Conservation (phyloP, 2,888 invertebrate species). For the Aporophyla nigra region DNA sequence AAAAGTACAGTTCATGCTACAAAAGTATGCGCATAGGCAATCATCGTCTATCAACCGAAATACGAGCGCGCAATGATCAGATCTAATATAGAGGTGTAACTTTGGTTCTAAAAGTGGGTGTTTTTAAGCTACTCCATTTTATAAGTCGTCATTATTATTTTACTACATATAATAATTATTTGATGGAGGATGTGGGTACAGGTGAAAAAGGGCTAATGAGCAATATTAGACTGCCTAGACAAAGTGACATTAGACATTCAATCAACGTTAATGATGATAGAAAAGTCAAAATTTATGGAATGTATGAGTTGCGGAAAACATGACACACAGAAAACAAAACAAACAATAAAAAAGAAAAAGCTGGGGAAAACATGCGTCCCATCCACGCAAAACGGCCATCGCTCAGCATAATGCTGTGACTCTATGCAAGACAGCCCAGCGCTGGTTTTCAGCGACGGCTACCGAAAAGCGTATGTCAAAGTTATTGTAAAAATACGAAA, state of each 20-base stretch:
- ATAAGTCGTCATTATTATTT: background rate
- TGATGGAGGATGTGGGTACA: background rate
- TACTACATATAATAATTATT: background rate
- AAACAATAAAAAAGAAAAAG: no score
- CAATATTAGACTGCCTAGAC: background rate
- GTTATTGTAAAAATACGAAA: background rate
- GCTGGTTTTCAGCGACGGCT: no score
- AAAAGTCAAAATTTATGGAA: background rate
- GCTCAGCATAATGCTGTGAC: no score
- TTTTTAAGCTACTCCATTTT: no score
- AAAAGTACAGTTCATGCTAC: background rate
- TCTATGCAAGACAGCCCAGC: no score
- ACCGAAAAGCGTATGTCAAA: background rate
- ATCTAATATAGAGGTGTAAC: background rate
- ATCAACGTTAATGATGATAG: background rate
- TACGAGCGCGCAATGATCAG: background rate
- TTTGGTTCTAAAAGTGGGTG: background rate
- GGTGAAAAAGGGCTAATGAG: background rate
- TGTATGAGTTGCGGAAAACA: no score
- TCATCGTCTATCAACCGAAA: background rate
- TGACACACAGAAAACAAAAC: no score
- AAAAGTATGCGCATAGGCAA: background rate
- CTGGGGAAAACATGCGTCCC: no score
- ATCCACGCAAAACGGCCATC: no score
- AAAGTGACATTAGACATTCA: background rate